These are phyloP conservation scores for Xestia xanthographa DNA, from an alignment of 2,888 invertebrate species.

Conservation along the genomic window DNA sequence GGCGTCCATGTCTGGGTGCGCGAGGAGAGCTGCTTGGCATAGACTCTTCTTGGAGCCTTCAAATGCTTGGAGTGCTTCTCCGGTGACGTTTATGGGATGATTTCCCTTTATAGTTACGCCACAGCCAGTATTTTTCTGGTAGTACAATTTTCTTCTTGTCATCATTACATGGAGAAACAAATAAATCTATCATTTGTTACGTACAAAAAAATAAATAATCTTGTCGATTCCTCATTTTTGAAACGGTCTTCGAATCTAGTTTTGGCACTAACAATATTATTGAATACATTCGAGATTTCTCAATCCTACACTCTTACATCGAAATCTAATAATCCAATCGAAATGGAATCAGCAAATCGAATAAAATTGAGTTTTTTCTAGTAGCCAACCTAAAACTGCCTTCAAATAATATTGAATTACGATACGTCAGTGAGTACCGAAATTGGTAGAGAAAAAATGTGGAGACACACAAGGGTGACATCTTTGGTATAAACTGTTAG, in stretches of 20 bases:
- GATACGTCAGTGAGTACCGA: not conserved
- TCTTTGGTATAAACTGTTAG: not conserved
- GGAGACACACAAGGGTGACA: constrained; percentile 5
- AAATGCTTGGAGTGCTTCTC: no score
- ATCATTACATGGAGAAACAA: not conserved
- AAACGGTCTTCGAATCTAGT: not conserved
- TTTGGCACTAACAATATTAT: constrained; percentile 8
- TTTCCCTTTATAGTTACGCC: no score
- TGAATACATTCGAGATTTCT: constrained; percentile 10
- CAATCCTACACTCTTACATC: not conserved
- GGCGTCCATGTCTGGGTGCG: no score
- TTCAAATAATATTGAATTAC: constrained; percentile 37
- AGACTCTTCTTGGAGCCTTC: no score
- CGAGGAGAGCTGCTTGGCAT: no score
- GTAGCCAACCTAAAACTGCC: constrained; percentile 11
- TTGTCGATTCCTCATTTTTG: not conserved
- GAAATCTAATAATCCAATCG: constrained; percentile 18
- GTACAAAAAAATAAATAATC: not conserved
- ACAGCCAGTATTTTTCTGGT: not conserved
- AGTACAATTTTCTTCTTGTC: not conserved
- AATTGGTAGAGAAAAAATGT: constrained; percentile 20
- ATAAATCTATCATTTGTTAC: not conserved
- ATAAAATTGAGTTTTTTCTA: constrained; percentile 35
- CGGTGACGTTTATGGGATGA: no score
- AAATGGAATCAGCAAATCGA: constrained; percentile 38